Evolutionary conservation across 2,888 invertebrate genomes (phyloP).

Genomic region (Hemaris fuciformis): DNA sequence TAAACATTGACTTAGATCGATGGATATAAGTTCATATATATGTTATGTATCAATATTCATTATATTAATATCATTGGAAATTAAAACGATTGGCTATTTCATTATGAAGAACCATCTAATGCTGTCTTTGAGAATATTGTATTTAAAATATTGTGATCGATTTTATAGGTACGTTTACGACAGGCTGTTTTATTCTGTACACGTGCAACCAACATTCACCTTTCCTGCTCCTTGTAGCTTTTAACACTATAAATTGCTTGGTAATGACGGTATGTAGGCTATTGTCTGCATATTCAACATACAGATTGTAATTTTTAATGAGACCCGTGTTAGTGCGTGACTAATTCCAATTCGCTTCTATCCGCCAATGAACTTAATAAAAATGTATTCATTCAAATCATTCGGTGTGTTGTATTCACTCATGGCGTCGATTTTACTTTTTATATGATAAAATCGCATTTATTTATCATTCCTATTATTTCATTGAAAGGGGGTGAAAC

Average conservation of each 20-base stretch:
- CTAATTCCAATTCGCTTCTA: not conserved
- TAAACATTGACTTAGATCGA: too few species aligned
- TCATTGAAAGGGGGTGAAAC: too few species aligned
- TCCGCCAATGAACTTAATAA: not conserved
- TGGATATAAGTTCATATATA: too few species aligned
- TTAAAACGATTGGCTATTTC: too few species aligned
- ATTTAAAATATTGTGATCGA: too few species aligned
- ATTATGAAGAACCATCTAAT: too few species aligned
- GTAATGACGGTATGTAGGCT: not conserved
- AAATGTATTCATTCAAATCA: not conserved
- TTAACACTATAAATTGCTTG: not conserved
- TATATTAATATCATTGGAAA: too few species aligned
- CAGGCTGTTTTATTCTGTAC: not conserved
- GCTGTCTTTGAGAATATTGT: too few species aligned
- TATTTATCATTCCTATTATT: too few species aligned
- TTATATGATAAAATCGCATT: too few species aligned
- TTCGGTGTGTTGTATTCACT: not conserved
- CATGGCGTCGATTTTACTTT: not conserved
- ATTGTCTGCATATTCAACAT: conserved; percentile 10
- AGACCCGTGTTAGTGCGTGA: conserved; percentile 7
- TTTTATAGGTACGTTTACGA: too few species aligned
- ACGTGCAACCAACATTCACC: not conserved
- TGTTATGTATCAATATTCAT: too few species aligned
- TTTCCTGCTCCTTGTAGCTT: not conserved
- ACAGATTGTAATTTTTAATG: conserved; percentile 12